Evolutionary conservation across 53 echinoderm and acorn worm genomes (phyloP).

Genomic region (Astropecten irregularis): DNA sequence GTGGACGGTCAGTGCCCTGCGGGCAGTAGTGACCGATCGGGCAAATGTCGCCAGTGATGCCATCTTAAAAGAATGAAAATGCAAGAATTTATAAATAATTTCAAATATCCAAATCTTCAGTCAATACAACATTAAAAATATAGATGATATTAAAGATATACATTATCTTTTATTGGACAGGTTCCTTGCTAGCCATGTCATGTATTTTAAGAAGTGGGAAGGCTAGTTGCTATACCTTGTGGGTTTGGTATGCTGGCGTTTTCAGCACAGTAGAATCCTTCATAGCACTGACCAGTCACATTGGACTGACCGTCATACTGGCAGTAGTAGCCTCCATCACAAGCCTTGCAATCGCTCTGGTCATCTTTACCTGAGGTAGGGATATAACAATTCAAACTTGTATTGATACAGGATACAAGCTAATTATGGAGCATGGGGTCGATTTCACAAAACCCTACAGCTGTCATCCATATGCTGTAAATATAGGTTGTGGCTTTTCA

Average conservation of each 20-base stretch:
- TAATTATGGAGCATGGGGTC: conserved; percentile 58
- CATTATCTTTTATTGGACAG: background rate
- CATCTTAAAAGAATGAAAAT: conserved; percentile 64
- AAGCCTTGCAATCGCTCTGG: conserved; percentile 71
- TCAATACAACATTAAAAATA: background rate
- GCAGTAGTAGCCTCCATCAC: conserved; percentile 95
- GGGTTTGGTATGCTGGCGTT: conserved; percentile 85
- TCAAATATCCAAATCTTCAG: background rate
- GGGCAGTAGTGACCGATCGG: conserved; percentile 98
- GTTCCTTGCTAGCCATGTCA: background rate
- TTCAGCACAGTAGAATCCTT: conserved; percentile 83
- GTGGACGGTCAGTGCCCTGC: conserved; percentile 82
- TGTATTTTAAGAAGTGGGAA: background rate
- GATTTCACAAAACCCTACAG: no score
- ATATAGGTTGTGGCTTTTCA: no score
- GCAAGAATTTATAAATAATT: no score
- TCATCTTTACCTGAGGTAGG: conserved; percentile 75
- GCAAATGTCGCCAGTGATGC: conserved; percentile 86
- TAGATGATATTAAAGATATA: no score
- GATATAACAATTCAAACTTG: background rate
- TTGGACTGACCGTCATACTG: conserved; percentile 84
- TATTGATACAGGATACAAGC: conserved; percentile 72
- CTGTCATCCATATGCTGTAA: no score
- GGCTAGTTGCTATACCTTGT: conserved; percentile 57
- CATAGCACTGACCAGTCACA: conserved; percentile 73